Percentiles rank a stretch among this genome's conserved stretches.
Evolutionary conservation across 2,113 vertebrate genomes (phyloP).

Genomic region (Cyanoramphus novaezelandiae): DNA sequence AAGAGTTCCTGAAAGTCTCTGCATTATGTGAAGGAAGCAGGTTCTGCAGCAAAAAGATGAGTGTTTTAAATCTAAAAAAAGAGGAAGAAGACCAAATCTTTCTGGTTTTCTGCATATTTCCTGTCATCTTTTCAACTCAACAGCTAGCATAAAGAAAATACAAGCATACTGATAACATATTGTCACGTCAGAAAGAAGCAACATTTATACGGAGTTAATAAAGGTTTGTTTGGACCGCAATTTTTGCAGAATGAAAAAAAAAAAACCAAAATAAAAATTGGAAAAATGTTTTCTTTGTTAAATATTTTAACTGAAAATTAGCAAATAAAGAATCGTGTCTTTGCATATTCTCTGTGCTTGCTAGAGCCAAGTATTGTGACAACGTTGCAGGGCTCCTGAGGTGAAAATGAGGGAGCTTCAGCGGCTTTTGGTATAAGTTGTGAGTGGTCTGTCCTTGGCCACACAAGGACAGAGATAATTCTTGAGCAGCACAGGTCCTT

Average conservation of each 20-base stretch:
- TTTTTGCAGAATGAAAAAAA: not conserved
- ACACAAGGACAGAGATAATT: not conserved
- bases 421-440: not conserved
- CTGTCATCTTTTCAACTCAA: not conserved
- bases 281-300: not conserved
- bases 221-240: not conserved
- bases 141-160: not conserved
- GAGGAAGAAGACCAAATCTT: not conserved
- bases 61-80: not conserved
- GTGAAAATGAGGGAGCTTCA: not conserved
- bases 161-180: not conserved
- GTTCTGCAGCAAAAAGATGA: not conserved
- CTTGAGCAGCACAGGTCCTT: not conserved
- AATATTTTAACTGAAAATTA: not conserved
- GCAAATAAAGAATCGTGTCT: not conserved
- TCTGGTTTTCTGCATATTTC: not conserved
- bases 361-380: not conserved
- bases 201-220: not conserved
- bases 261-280: not conserved
- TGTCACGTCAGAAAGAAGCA: not conserved
- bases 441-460: not conserved
- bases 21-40: not conserved
- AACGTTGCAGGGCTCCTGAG: not conserved
- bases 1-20: constrained; percentile 44
- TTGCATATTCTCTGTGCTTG: not conserved